Percentiles rank a stretch among this genome's conserved stretches.
phyloP scores from a whole-genome alignment of 2,113 vertebrate species.

The Reinhardtius hippoglossoides region DNA sequence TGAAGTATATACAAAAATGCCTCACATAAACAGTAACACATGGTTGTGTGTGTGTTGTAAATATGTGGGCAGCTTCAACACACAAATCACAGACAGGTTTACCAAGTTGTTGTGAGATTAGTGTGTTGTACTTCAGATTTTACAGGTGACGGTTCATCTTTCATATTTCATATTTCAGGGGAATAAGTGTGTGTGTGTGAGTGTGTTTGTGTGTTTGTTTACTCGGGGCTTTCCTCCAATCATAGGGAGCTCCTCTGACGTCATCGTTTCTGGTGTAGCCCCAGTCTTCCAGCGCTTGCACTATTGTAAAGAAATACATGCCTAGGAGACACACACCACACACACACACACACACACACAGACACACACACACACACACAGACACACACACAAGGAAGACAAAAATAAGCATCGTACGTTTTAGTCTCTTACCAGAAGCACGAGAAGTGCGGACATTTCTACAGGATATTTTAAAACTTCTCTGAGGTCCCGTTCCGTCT shows the following conservation, averaged over 20 bases:
- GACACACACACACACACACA: background rate
- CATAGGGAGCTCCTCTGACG: slow-evolving; percentile 94
- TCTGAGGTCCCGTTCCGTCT: background rate
- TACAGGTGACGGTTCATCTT: background rate
- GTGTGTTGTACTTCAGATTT: too few relatives aligned
- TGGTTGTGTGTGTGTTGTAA: too few relatives aligned
- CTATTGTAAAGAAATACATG: slow-evolving; percentile 94
- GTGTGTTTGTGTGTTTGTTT: slow-evolving; percentile 52
- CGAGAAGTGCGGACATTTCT: background rate
- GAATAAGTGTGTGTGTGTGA: too few relatives aligned
- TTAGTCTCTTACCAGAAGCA: background rate
- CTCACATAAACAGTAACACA: too few relatives aligned
- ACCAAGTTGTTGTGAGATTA: too few relatives aligned
- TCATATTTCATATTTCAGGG: background rate
- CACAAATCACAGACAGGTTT: background rate
- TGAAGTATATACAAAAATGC: too few relatives aligned
- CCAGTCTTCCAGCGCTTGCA: slow-evolving; percentile 90
- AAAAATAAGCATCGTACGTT: background rate
- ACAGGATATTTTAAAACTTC: background rate
- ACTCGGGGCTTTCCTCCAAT: slow-evolving; percentile 98
- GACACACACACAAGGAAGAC: background rate
- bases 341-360: background rate
- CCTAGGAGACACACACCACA: slow-evolving; percentile 79
- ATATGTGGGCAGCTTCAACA: too few relatives aligned
- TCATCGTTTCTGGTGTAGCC: slow-evolving; percentile 92